Evolutionary conservation across 2,888 invertebrate genomes (phyloP).

Genomic region (Nysson spinosus): DNA sequence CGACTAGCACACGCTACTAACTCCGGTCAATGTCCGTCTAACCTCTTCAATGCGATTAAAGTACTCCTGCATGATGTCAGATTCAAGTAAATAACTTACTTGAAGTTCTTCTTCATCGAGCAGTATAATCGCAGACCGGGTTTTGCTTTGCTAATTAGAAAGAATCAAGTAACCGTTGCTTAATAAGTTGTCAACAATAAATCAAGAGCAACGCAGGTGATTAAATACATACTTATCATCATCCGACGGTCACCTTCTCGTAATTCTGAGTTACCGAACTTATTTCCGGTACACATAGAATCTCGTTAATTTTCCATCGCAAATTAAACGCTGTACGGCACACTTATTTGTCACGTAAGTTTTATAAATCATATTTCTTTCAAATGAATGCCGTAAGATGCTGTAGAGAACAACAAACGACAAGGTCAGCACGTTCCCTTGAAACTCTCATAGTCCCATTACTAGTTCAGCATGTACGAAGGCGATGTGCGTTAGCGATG

Average conservation of each 20-base stretch:
- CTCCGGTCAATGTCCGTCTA: constrained; percentile 56
- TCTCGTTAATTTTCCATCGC: too few species aligned
- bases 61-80: constrained; percentile 7
- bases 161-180: too few species aligned
- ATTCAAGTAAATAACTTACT: too few species aligned
- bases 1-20: constrained; percentile 24
- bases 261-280: too few species aligned
- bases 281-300: too few species aligned
- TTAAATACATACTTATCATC: too few species aligned
- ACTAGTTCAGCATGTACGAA: constrained; percentile 1
- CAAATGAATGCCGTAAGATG: constrained; percentile 9
- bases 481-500: constrained; percentile 21
- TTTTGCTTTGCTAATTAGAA: too few species aligned
- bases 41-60: constrained; percentile 28
- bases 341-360: neutral
- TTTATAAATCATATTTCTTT: constrained; percentile 17
- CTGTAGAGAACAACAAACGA: neutral
- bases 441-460: constrained; percentile 24
- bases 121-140: constrained; percentile 1
- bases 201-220: too few species aligned
- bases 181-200: too few species aligned
- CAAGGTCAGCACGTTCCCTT: constrained; percentile 19
- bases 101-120: neutral
- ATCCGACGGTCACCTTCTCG: too few species aligned
- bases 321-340: too few species aligned